A percentile compares a stretch with the other conserved stretches of the same genome.
Conservation (phyloP, 2,797 vertebrate genomes). For the Clarias pachynema region DNA sequence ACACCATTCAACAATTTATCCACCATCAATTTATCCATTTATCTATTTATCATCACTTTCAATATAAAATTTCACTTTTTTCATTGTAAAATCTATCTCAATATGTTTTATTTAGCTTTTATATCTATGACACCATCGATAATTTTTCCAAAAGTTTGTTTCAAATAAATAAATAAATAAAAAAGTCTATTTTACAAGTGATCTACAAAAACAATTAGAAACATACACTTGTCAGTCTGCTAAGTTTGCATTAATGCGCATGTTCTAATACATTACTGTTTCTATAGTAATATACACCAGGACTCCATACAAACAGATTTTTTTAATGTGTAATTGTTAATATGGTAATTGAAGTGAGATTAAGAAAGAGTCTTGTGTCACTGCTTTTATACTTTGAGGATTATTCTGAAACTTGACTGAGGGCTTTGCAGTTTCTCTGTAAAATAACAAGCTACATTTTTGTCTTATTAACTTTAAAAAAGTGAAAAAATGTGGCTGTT, state of each 20-base stretch:
- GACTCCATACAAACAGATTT: too few relatives aligned
- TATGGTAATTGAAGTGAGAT: background rate
- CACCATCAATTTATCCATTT: background rate
- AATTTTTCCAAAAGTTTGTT: background rate
- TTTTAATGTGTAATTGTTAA: background rate
- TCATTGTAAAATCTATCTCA: too few relatives aligned
- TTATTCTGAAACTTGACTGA: background rate
- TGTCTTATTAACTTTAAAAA: slow-evolving; percentile 2
- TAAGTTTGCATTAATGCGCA: background rate
- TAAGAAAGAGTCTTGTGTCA: background rate
- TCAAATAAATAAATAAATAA: background rate
- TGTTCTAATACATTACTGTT: background rate
- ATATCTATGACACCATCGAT: too few relatives aligned
- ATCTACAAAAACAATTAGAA: background rate
- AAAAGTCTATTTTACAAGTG: background rate
- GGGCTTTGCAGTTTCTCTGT: background rate
- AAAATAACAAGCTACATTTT: slow-evolving; percentile 5
- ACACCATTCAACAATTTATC: background rate
- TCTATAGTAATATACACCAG: background rate
- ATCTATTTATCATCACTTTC: slow-evolving; percentile 27
- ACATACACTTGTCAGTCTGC: background rate
- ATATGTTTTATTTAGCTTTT: too few relatives aligned
- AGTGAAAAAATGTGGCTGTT: background rate
- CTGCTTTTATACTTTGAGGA: background rate
- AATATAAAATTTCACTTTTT: background rate